phyloP scores from a whole-genome alignment of 2,797 vertebrate species.

The Malacoctenus gilli region DNA sequence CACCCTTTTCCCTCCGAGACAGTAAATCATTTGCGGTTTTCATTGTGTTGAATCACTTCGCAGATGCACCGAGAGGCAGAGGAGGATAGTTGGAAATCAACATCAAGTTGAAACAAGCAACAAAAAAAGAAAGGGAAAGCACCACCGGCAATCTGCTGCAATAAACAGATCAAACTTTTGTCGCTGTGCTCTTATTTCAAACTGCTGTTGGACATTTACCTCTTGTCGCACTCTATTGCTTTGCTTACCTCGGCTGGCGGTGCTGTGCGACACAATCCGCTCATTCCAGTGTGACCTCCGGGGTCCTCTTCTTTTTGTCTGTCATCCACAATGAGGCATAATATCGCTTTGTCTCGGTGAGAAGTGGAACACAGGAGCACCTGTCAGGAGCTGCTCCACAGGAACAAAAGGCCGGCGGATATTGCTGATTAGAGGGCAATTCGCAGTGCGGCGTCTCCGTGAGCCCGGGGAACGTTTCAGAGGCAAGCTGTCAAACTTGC shows the following conservation, averaged over 20 bases:
- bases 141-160: conserved; percentile 22
- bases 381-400: neutral
- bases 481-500: neutral
- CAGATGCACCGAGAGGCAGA: conserved; percentile 13
- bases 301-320: neutral
- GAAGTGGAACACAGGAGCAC: neutral
- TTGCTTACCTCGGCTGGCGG: neutral
- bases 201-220: conserved; percentile 3
- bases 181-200: conserved; percentile 8
- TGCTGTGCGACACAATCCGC: neutral
- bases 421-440: neutral
- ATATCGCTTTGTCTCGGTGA: conserved; percentile 2
- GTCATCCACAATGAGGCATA: neutral
- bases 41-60: conserved; percentile 19
- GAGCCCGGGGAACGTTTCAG: neutral
- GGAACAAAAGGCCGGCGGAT: neutral
- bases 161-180: conserved; percentile 34
- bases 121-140: conserved; percentile 17
- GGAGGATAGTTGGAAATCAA: conserved; percentile 17
- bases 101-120: conserved; percentile 20
- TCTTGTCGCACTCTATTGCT: conserved; percentile 5
- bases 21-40: conserved; percentile 32
- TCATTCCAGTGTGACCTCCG: neutral
- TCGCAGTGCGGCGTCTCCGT: too few relatives aligned
- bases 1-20: conserved; percentile 3